A percentile compares a stretch with the other conserved stretches of the same genome.
phyloP scores from a whole-genome alignment of 2,113 vertebrate species.

The Eira barbara region DNA sequence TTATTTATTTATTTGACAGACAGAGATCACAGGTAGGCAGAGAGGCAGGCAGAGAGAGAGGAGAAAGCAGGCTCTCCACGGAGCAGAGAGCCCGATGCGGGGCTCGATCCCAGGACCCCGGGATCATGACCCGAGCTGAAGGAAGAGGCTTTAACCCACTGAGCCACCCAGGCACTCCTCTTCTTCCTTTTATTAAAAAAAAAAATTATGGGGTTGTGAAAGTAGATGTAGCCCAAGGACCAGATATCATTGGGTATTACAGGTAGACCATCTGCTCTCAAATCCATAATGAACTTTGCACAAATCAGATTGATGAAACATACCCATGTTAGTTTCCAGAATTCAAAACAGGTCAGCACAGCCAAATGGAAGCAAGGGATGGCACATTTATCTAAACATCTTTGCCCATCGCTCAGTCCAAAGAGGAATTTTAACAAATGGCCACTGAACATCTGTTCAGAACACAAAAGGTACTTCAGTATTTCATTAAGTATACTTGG shows the following conservation, averaged over 20 bases:
- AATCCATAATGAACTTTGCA: background rate
- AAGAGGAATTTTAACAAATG: background rate
- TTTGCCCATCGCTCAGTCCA: background rate
- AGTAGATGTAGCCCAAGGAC: background rate
- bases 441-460: background rate
- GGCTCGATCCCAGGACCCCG: too few species aligned
- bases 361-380: background rate
- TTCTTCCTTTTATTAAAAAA: background rate
- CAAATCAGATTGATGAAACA: background rate
- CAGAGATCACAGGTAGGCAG: too few species aligned
- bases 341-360: background rate
- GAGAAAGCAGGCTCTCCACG: too few species aligned
- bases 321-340: background rate
- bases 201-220: background rate
- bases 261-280: background rate
- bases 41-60: too few species aligned
- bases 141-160: too few species aligned
- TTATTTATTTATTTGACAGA: too few species aligned
- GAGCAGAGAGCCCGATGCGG: too few species aligned
- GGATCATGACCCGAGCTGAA: too few species aligned
- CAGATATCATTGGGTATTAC: background rate
- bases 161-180: too few species aligned
- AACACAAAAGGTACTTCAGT: background rate
- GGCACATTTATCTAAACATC: background rate
- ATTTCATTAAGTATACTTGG: background rate